phyloP scores from a whole-genome alignment of 2,113 vertebrate genomes.

The Condylura cristata region DNA sequence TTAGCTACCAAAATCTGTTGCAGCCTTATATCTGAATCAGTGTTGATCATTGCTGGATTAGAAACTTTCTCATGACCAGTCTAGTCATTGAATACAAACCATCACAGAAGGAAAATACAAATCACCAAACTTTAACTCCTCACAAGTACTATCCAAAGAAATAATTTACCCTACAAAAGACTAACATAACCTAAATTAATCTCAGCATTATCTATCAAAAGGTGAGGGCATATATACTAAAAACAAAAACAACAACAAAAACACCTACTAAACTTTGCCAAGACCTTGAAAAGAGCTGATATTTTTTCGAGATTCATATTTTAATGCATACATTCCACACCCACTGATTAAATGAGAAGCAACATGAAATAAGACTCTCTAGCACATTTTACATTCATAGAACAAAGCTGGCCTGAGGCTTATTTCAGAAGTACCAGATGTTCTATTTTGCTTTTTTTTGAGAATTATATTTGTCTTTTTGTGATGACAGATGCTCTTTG shows the following conservation, averaged over 20 bases:
- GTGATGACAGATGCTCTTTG: slow-evolving; percentile 89
- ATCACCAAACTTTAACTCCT: background rate
- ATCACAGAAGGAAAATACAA: background rate
- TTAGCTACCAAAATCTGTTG: slow-evolving; percentile 7
- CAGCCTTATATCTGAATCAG: background rate
- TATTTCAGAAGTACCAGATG: slow-evolving; percentile 90
- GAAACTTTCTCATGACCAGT: background rate
- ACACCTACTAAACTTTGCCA: slow-evolving; percentile 32
- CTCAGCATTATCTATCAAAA: slow-evolving; percentile 2
- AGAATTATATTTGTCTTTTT: slow-evolving; percentile 89
- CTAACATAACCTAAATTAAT: background rate
- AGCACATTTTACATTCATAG: slow-evolving; percentile 88
- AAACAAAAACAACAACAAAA: background rate
- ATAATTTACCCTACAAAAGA: background rate
- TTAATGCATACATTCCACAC: slow-evolving; percentile 82
- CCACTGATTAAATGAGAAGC: slow-evolving; percentile 85
- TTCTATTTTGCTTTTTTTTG: slow-evolving; percentile 80
- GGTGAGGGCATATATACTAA: background rate
- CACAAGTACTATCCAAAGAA: background rate
- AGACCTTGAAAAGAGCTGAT: slow-evolving; percentile 65
- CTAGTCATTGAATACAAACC: background rate
- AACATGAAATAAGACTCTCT: slow-evolving; percentile 84
- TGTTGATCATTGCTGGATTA: background rate
- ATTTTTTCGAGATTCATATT: slow-evolving; percentile 79
- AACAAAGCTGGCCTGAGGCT: slow-evolving; percentile 84